These are phyloP conservation scores for Schizopygopsis pylzovi DNA, from an alignment of 2,797 vertebrate species.

Conservation along the genomic window DNA sequence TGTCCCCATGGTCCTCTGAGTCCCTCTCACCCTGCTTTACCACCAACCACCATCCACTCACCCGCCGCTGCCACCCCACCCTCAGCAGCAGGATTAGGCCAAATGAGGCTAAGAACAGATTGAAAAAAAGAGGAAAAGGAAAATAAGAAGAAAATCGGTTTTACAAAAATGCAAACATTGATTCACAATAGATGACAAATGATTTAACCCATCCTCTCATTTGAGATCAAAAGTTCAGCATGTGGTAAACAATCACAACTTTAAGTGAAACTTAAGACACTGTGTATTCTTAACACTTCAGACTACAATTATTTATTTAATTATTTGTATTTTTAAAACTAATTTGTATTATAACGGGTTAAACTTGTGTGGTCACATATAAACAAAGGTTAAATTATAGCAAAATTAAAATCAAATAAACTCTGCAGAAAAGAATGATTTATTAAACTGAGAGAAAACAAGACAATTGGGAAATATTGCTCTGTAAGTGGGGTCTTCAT, in stretches of 20 bases:
- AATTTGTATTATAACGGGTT: neutral
- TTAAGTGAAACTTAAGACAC: neutral
- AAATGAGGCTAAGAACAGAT: slow-evolving; percentile 76
- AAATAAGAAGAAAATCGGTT: slow-evolving; percentile 68
- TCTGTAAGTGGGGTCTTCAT: neutral
- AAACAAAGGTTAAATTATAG: neutral
- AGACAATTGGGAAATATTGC: no score
- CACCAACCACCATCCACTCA: slow-evolving; percentile 29
- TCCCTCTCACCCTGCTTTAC: slow-evolving; percentile 29
- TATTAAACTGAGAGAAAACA: neutral
- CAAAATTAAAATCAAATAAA: neutral
- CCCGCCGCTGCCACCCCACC: slow-evolving; percentile 34
- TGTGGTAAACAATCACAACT: neutral
- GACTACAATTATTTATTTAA: neutral
- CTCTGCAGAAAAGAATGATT: neutral
- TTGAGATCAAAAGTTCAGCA: slow-evolving; percentile 21
- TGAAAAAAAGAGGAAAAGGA: slow-evolving; percentile 65
- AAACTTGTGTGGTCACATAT: neutral
- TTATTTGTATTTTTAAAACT: neutral
- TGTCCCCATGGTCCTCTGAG: slow-evolving; percentile 7
- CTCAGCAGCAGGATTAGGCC: slow-evolving; percentile 65
- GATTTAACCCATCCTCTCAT: slow-evolving; percentile 40
- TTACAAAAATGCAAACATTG: slow-evolving; percentile 62
- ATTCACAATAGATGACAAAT: slow-evolving; percentile 62
- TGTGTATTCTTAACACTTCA: neutral